Evolutionary conservation across 2,888 invertebrate species (phyloP).

Genomic region (Tetropium fuscum): DNA sequence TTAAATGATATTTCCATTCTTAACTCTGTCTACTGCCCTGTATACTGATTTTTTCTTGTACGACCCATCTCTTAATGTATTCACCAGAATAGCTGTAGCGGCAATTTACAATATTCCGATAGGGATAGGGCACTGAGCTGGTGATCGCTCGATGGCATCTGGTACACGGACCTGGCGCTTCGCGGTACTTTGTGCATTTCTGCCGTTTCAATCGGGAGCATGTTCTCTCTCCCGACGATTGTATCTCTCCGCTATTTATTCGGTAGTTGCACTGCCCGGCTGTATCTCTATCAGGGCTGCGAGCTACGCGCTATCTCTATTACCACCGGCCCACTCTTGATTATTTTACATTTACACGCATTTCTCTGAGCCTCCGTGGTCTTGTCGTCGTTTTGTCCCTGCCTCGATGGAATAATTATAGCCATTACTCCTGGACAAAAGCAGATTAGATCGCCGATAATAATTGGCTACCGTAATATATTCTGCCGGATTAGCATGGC

Average conservation of each 20-base stretch:
- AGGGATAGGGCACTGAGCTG: slow-evolving; percentile 45
- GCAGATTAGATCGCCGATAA: slow-evolving; percentile 56
- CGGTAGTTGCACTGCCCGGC: slow-evolving; percentile 63
- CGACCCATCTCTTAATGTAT: slow-evolving; percentile 37
- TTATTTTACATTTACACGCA: slow-evolving; percentile 66
- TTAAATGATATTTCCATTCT: too few relatives aligned
- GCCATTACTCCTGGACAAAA: slow-evolving; percentile 56
- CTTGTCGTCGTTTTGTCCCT: slow-evolving; percentile 47
- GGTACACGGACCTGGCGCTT: slow-evolving; percentile 48
- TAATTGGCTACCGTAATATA: slow-evolving; percentile 55
- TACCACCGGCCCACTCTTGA: slow-evolving; percentile 62
- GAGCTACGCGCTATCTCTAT: slow-evolving; percentile 64
- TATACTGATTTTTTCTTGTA: neutral
- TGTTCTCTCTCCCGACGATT: slow-evolving; percentile 63
- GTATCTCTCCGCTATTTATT: slow-evolving; percentile 65
- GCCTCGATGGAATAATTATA: slow-evolving; percentile 55
- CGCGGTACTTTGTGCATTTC: slow-evolving; percentile 52
- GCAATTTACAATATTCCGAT: slow-evolving; percentile 49
- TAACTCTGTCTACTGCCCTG: too few relatives aligned
- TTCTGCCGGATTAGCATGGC: slow-evolving; percentile 48
- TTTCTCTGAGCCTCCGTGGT: slow-evolving; percentile 51
- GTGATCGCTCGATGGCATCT: slow-evolving; percentile 44
- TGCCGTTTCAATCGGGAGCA: slow-evolving; percentile 64
- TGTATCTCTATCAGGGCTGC: slow-evolving; percentile 63
- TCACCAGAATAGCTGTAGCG: slow-evolving; percentile 39